Conservation (phyloP, 1,140 invertebrate genomes). For the Diabrotica virgifera region DNA sequence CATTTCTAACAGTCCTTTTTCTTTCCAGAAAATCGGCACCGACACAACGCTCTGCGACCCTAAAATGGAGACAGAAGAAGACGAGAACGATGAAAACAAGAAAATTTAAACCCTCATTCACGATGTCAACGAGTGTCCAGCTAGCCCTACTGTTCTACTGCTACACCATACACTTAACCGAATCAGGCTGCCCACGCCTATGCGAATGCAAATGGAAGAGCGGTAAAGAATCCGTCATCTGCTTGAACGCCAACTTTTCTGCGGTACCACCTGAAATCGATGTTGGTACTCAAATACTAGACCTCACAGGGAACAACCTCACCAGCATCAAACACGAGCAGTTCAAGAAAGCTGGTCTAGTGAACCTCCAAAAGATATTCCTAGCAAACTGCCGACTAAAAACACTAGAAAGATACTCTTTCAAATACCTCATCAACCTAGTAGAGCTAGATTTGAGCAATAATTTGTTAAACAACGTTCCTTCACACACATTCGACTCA, state of each 20-base stretch:
- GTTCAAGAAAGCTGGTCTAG: conserved; percentile 66
- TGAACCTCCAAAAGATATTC: conserved; percentile 78
- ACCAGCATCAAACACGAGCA: conserved; percentile 63
- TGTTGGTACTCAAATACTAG: conserved; percentile 72
- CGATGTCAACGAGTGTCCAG: conserved; percentile 18
- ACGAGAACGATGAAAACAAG: conserved; percentile 33
- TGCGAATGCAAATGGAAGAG: conserved; percentile 85
- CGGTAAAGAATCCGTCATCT: conserved; percentile 78
- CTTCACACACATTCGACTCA: conserved; percentile 66
- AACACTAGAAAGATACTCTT: conserved; percentile 61
- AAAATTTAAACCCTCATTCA: conserved; percentile 5
- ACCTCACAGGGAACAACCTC: conserved; percentile 70
- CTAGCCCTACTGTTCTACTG: conserved; percentile 32
- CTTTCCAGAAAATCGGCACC: background rate
- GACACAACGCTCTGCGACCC: background rate
- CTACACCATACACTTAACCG: conserved; percentile 36
- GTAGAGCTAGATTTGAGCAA: conserved; percentile 76
- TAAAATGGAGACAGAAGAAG: conserved; percentile 43
- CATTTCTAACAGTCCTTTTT: too few relatives aligned
- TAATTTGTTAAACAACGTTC: conserved; percentile 65
- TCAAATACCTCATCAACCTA: conserved; percentile 68
- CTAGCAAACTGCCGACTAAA: conserved; percentile 63
- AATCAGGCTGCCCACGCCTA: conserved; percentile 63
- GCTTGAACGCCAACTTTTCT: conserved; percentile 67
- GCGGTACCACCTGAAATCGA: conserved; percentile 67